These are phyloP conservation scores for Macquaria ambigua DNA, from an alignment of 2,113 vertebrate species.

Conservation along the genomic window DNA sequence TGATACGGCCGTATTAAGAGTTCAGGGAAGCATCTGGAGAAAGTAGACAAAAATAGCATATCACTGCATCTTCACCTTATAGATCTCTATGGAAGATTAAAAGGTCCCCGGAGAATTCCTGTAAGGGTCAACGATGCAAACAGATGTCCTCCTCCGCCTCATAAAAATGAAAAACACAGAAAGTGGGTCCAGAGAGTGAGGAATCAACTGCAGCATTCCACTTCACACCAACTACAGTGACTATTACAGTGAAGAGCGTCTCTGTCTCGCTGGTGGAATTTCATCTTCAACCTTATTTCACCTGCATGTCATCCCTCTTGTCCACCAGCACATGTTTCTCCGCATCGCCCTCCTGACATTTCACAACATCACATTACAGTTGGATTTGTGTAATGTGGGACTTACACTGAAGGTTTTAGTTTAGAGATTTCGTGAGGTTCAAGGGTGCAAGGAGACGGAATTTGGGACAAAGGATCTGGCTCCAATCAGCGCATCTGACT, in stretches of 20 bases:
- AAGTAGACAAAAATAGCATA: slow-evolving; percentile 71
- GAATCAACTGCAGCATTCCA: slow-evolving; percentile 46
- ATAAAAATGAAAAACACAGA: slow-evolving; percentile 57
- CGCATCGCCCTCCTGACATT: slow-evolving; percentile 22
- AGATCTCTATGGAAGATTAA: slow-evolving; percentile 63
- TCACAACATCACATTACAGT: slow-evolving; percentile 55
- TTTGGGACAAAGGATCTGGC: slow-evolving; percentile 75
- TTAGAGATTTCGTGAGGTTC: slow-evolving; percentile 68
- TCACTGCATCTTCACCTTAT: slow-evolving; percentile 53
- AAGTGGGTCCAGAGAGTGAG: slow-evolving; percentile 39
- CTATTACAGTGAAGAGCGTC: slow-evolving; percentile 18
- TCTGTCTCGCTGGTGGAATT: slow-evolving; percentile 28
- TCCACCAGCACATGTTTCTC: slow-evolving; percentile 18
- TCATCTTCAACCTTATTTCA: slow-evolving; percentile 52
- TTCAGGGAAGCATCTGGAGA: slow-evolving; percentile 68
- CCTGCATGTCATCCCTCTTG: slow-evolving; percentile 38
- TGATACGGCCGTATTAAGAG: slow-evolving; percentile 44
- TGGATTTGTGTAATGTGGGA: slow-evolving; percentile 59
- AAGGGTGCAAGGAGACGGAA: slow-evolving; percentile 58
- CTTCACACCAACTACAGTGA: slow-evolving; percentile 28
- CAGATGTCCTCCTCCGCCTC: slow-evolving; percentile 71
- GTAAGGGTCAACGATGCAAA: slow-evolving; percentile 58
- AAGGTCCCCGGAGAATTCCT: slow-evolving; percentile 47
- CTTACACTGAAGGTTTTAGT: slow-evolving; percentile 58
- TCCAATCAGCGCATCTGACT: slow-evolving; percentile 74